Evolutionary conservation across 2,888 invertebrate genomes (phyloP).

Genomic region (Spodoptera exigua): DNA sequence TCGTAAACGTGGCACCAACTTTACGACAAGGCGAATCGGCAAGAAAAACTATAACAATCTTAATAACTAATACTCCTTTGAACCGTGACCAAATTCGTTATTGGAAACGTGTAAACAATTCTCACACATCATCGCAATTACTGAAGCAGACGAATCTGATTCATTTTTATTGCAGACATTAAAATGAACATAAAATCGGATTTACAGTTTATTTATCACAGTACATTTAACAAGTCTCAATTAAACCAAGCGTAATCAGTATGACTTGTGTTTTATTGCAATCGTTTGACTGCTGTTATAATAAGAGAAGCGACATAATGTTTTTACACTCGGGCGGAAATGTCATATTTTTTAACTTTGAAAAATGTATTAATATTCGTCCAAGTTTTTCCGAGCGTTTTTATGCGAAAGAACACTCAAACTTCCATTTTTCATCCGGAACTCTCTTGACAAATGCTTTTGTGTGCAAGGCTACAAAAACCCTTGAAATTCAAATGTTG

Average conservation of each 20-base stretch:
- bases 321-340: too few relatives aligned
- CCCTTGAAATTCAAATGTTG: neutral
- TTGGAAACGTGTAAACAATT: slow-evolving; percentile 25
- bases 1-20: slow-evolving; percentile 47
- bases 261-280: neutral
- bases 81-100: slow-evolving; percentile 24
- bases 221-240: slow-evolving; percentile 19
- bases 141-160: slow-evolving; percentile 23
- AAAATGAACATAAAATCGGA: slow-evolving; percentile 33
- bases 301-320: too few relatives aligned
- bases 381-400: slow-evolving; percentile 1
- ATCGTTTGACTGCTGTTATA: too few relatives aligned
- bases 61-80: slow-evolving; percentile 27
- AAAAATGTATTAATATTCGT: neutral
- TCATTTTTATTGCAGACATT: slow-evolving; percentile 31
- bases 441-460: slow-evolving; percentile 12
- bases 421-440: slow-evolving; percentile 10
- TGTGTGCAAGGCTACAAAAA: neutral
- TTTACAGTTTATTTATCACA: slow-evolving; percentile 23
- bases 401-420: neutral
- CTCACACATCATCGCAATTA: slow-evolving; percentile 26
- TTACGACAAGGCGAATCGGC: slow-evolving; percentile 52
- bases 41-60: slow-evolving; percentile 50
- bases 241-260: slow-evolving; percentile 1
- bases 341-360: neutral